Base-by-base conservation (phyloP, 53 echinoderm and acorn worm genomes). In the Henricia sp. region DNA sequence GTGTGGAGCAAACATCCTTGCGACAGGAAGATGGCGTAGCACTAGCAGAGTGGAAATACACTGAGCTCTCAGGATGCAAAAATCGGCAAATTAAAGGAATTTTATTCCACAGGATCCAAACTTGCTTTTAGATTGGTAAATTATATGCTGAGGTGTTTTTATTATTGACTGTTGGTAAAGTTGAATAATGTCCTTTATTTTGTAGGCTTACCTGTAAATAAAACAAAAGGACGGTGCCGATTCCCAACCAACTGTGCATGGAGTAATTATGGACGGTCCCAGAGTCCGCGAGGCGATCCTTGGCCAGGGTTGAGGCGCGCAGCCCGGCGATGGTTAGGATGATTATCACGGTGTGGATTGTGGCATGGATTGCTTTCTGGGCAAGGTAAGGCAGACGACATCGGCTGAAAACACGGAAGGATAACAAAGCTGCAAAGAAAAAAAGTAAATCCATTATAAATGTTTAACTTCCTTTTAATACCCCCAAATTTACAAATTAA, bases 241-340 rank as follows among this genome's bases (percentile, higher is more conserved):
- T 48, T n/a, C 93, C 93, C 21, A 93, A 43, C 93, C 93, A 93
- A 67, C 93, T 93, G 64, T 93, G 93, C 14, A 90, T 41, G 39
- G 93, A 93, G 74, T 88, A 90, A 37, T 67, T 52, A 39, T 89
- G 84, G 20, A 37, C 68, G 0, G 29, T 25, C 3, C 56, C 57
- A 36, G 52, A 50, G 25, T 80, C 85, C 17, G 84, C 56, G 6
- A 36, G 44, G 9, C 52, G 21, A 35, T 93, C 93, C 67, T 88
- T 83, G 72, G 90, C 88, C 12, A 90, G 52, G 82, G 85, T 82
- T 13, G 93, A 90, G 20, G 93, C 90, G 37, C 82, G 82, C 21
- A 93, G 82, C 30, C 93, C 93, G 29, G 84, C 82, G 26, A 63
- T 71, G 50, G 77, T 65, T 5, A 93, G 65, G 34, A 93, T 74